Conservation (phyloP, 1,140 invertebrate genomes). For the Drosophila subobscura region DNA sequence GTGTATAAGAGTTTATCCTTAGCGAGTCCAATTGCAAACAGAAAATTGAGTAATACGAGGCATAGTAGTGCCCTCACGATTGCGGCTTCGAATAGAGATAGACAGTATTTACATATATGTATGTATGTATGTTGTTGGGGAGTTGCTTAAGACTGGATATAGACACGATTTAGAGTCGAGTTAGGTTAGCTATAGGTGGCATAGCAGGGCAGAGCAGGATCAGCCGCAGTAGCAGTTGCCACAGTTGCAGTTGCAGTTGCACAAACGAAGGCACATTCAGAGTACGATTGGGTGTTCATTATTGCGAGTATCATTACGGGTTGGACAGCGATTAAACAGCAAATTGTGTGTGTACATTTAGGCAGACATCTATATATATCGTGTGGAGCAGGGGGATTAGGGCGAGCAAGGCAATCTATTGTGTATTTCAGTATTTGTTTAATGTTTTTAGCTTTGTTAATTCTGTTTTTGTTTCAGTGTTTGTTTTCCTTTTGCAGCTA, state of each 20-base stretch:
- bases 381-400: neutral
- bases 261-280: conserved; percentile 57
- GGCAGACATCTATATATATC: conserved; percentile 52
- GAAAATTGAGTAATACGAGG: conserved; percentile 41
- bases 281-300: conserved; percentile 37
- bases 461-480: conserved; percentile 29
- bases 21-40: conserved; percentile 49
- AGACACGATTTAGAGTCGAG: conserved; percentile 35
- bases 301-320: conserved; percentile 25
- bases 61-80: conserved; percentile 20
- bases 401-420: conserved; percentile 48
- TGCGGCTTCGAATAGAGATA: conserved; percentile 12
- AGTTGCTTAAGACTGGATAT: conserved; percentile 23
- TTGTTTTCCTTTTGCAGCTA: conserved; percentile 20
- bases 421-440: conserved; percentile 28
- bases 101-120: conserved; percentile 54
- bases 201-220: conserved; percentile 44
- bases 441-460: conserved; percentile 30
- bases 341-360: conserved; percentile 57
- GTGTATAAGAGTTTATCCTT: conserved; percentile 17
- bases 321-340: conserved; percentile 48
- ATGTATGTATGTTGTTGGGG: conserved; percentile 42
- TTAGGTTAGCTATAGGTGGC: conserved; percentile 57
- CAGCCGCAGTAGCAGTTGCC: conserved; percentile 39
- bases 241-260: conserved; percentile 36